Evolutionary conservation across 1,140 invertebrate species (phyloP), one percentile per base, ranked within the genome.

Genomic region (Tigriopus japonicus): DNA sequence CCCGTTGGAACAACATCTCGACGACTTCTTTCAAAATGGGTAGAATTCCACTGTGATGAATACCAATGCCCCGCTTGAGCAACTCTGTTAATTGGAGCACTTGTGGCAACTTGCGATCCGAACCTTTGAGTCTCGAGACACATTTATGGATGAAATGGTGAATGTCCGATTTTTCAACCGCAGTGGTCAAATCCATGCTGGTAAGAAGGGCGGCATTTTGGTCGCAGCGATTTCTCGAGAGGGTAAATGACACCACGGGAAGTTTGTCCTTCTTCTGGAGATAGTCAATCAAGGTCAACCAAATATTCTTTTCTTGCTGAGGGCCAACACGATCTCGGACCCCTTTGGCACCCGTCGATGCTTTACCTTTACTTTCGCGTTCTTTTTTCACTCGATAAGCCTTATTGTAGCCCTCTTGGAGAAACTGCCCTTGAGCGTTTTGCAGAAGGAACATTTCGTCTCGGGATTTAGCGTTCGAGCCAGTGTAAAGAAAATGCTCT

Each of bases 11-110:
- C 0, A 97, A 73, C 80, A 98, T 86, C 74, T 98, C 95, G 0
- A 98, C 92, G 53, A 97, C 89, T 77, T 98, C 95, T 71, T 98
- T 99, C 13, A 99, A 73, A 62, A 99, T 88, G 3, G 96, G 96
- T 64, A 99, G 73, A 19, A 99, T 73, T 7, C 96, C 87, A 53
- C 87, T 86, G 67, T 99, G 96, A 83, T 99, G 96, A 62, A 99
- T 96, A 42, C 95, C 96, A 67, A 99, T 96, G 15, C 96, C 95
- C 64, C 94, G 80, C 67, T 86, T 79, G 21, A 99, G 73, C 13
- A 98, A 70, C 0, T 42, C 35, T 5, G 53, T 52, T 1, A 62
- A 15, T 9, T 49, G 21, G n/a, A 14, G 15, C 60, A 92, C 87
- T 77, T 98, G 94, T 2, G 93, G 92, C 58, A 98, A 75, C 63